Percentiles rank a stretch among this genome's conserved stretches.
phyloP scores from a whole-genome alignment of 1,140 invertebrate genomes.

The Paraescarpia echinospica region DNA sequence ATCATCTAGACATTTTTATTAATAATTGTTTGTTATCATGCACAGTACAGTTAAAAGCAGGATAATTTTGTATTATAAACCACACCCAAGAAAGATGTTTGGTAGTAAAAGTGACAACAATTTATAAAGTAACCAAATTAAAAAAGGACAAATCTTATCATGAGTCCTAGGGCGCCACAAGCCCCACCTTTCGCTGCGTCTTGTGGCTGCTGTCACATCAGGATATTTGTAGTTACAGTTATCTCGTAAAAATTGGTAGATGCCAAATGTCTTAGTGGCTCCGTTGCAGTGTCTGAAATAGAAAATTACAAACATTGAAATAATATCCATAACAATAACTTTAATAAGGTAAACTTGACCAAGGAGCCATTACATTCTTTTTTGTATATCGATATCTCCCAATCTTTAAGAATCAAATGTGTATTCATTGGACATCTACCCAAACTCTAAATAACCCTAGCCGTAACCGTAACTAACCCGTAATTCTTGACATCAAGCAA shows the following conservation, averaged over 20 bases:
- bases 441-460: too few relatives aligned
- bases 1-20: too few relatives aligned
- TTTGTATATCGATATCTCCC: too few relatives aligned
- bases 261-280: not conserved
- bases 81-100: not conserved
- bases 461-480: too few relatives aligned
- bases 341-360: too few relatives aligned
- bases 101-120: not conserved
- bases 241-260: not conserved
- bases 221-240: not conserved
- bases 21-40: not conserved
- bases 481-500: too few relatives aligned
- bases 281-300: not conserved
- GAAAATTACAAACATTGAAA: not conserved
- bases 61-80: not conserved
- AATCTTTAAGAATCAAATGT: too few relatives aligned
- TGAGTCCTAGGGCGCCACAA: not conserved
- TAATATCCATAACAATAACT: not conserved
- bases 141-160: not conserved
- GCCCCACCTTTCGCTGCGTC: not conserved
- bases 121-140: not conserved
- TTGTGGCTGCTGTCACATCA: not conserved
- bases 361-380: too few relatives aligned
- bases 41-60: not conserved
- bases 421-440: too few relatives aligned